These are phyloP conservation scores for Pelobates fuscus DNA, from an alignment of 2,113 vertebrate genomes.

Conservation along the genomic window DNA sequence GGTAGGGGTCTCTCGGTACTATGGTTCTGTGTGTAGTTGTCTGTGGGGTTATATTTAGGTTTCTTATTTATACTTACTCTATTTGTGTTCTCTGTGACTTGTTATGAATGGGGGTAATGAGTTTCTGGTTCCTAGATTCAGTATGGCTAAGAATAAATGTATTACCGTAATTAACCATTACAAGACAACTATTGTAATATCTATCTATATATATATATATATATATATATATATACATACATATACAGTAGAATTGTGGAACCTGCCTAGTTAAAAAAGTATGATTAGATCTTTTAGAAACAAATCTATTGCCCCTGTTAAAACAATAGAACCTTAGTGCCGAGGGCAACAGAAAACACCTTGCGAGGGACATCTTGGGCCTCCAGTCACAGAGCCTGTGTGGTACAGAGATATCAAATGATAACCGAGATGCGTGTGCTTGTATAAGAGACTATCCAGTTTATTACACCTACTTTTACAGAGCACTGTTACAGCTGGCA, in stretches of 20 bases:
- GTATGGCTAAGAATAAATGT: background rate
- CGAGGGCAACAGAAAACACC: background rate
- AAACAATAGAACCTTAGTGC: background rate
- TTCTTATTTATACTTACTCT: constrained; percentile 30
- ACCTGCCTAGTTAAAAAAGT: too few relatives aligned
- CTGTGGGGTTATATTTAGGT: constrained; percentile 42
- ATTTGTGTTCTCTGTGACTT: background rate
- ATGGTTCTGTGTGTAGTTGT: constrained; percentile 16
- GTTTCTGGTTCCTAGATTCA: background rate
- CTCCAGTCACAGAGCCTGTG: background rate
- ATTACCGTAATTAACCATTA: too few relatives aligned
- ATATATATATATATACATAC: background rate
- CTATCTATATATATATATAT: background rate
- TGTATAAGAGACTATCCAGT: background rate
- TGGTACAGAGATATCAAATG: background rate
- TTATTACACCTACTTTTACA: background rate
- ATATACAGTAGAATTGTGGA: too few relatives aligned
- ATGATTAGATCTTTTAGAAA: too few relatives aligned
- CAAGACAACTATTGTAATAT: background rate
- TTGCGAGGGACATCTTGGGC: background rate
- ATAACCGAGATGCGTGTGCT: background rate
- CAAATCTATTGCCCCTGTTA: background rate
- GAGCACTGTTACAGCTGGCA: background rate
- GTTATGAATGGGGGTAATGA: constrained; percentile 10
- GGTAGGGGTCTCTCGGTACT: background rate